A percentile compares a stretch with the other conserved stretches of the same genome.
Conservation (phyloP, 2,113 vertebrate genomes). For the Gobiocypris rarus region DNA sequence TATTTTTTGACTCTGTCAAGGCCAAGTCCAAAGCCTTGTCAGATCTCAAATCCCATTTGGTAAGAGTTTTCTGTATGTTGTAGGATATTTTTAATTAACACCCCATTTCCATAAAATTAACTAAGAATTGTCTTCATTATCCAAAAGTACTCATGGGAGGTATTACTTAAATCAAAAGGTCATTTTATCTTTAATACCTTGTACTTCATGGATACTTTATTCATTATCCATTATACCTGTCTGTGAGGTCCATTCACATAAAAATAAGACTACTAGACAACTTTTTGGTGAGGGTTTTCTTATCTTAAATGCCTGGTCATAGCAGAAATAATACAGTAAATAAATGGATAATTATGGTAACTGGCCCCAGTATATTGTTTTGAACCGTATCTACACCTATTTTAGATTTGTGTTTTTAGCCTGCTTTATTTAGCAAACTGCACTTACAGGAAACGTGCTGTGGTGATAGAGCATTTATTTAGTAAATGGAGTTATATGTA, state of each 20-base stretch:
- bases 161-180: not conserved
- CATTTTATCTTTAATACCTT: not conserved
- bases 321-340: not conserved
- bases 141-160: not conserved
- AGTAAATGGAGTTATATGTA: not conserved
- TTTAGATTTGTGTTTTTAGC: not conserved
- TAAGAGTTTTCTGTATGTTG: not conserved
- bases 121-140: not conserved
- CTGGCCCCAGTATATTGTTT: not conserved
- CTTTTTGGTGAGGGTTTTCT: not conserved
- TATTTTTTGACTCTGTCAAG: not conserved
- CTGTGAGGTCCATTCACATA: not conserved
- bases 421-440: not conserved
- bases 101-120: not conserved
- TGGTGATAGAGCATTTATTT: not conserved
- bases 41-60: not conserved
- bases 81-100: not conserved
- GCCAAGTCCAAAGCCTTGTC: not conserved
- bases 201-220: not conserved
- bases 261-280: not conserved
- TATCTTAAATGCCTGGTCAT: not conserved
- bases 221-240: not conserved
- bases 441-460: not conserved
- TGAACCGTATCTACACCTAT: not conserved
- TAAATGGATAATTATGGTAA: not conserved